phyloP scores from a whole-genome alignment of 2,113 vertebrate species.

The Clarias batrachus region DNA sequence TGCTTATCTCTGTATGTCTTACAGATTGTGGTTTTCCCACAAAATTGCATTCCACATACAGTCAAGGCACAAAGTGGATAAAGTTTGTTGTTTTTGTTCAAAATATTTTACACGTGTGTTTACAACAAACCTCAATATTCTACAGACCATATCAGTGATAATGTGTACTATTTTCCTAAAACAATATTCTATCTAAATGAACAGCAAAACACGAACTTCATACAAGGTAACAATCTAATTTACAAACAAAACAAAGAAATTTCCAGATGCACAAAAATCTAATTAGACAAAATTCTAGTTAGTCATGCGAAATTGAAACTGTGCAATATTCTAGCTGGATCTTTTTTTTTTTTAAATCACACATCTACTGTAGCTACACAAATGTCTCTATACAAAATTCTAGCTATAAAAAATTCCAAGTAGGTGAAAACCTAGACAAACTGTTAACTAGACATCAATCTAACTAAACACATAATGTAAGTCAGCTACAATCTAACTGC shows the following conservation, averaged over 20 bases:
- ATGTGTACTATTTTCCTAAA: neutral
- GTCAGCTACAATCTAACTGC: neutral
- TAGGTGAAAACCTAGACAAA: too few species aligned
- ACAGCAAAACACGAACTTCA: neutral
- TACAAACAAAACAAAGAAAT: too few species aligned
- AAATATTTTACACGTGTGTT: neutral
- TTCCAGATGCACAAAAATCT: neutral
- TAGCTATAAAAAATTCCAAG: too few species aligned
- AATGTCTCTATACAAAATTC: too few species aligned
- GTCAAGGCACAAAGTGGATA: neutral
- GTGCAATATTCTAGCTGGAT: neutral
- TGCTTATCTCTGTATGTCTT: neutral
- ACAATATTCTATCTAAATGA: neutral
- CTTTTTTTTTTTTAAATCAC: too few species aligned
- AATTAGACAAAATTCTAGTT: neutral
- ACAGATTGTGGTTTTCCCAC: conserved; percentile 4
- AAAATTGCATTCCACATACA: neutral
- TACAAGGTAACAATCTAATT: neutral
- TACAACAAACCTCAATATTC: neutral
- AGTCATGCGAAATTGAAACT: neutral
- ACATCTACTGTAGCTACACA: neutral
- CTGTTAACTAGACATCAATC: neutral
- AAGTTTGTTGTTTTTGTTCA: neutral
- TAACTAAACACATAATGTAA: neutral
- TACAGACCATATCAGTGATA: neutral